phyloP scores from a whole-genome alignment of 2,113 vertebrate genomes.

The Gambusia holbrooki region DNA sequence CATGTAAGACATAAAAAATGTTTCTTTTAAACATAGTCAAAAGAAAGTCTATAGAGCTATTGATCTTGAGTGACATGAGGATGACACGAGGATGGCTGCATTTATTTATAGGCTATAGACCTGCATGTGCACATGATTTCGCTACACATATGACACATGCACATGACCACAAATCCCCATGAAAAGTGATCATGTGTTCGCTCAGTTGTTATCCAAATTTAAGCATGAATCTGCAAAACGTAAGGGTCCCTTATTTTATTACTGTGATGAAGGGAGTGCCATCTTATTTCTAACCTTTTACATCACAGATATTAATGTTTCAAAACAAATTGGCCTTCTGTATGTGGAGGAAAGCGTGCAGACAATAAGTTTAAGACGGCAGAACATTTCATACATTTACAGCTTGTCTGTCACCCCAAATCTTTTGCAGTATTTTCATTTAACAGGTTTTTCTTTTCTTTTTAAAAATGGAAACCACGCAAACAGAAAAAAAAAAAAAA shows the following conservation, averaged over 20 bases:
- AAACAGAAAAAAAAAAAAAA: too few relatives aligned
- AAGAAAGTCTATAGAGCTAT: not conserved
- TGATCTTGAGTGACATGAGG: not conserved
- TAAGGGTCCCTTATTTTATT: not conserved
- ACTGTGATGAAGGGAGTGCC: not conserved
- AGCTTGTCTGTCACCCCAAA: too few relatives aligned
- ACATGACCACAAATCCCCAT: not conserved
- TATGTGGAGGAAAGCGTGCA: too few relatives aligned
- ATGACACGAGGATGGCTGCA: not conserved
- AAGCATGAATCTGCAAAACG: not conserved
- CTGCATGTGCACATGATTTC: not conserved
- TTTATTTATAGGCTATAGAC: not conserved
- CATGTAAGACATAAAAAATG: not conserved
- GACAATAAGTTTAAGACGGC: too few relatives aligned
- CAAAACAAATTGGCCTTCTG: too few relatives aligned
- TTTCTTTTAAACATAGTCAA: not conserved
- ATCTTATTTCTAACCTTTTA: too few relatives aligned
- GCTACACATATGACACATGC: not conserved
- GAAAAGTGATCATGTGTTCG: not conserved
- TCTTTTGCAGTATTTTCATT: too few relatives aligned
- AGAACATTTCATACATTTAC: too few relatives aligned
- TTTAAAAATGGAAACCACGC: too few relatives aligned
- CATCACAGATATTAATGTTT: too few relatives aligned
- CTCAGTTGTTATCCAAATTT: not conserved
- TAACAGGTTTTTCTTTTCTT: too few relatives aligned